Evolutionary conservation across 2,113 vertebrate species (phyloP), one percentile per base, ranked within the genome.

Genomic region (Microcebus ravelobensis): DNA sequence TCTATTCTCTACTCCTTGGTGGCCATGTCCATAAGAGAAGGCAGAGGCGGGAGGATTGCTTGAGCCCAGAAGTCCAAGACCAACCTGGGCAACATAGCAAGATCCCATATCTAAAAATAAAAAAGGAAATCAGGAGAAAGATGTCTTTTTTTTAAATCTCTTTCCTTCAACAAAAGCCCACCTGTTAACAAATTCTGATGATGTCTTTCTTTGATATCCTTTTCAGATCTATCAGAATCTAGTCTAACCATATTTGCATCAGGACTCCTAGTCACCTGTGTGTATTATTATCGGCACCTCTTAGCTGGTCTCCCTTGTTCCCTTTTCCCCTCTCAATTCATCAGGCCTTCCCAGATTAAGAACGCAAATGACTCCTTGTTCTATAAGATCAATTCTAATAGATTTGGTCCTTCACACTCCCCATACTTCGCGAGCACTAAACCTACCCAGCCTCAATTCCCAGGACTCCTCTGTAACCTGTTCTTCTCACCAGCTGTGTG

Each of bases 111-210:
- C 71, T 74, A 45, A 15, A 8, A 25, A 13, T 6, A 42, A 48
- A 79, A 81, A 95, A 77, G 18, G 25, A 93, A 89, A 84, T 73
- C 9, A 48, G 39, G 74, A 77, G 42, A 48, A 48, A 48, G 15
- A 20, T 65, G 8, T 34, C 4, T 57, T 57, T 57, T 57, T 29
- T 3, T 14, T 1, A 45, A 45, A 45, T 65, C 36, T 91, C 55
- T 92, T 90, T 86, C 76, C 27, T 81, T 92, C 65, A 34, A 50
- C 31, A 68, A 9, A 68, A 68, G 31, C 48, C 45, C 63, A 21
- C 48, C 61, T 76, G 29, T 84, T 89, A 93, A 87, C 25, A 70
- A 25, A 45, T 52, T 80, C 83, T 95, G 23, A 9, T 57, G n/a
- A 67, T 27, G 65, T 71, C 67, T 73, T 76, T 76, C 61, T 67